A percentile compares a stretch with the other conserved stretches of the same genome.
Conservation (phyloP, 2,888 invertebrate genomes). For the Apamea sordens region DNA sequence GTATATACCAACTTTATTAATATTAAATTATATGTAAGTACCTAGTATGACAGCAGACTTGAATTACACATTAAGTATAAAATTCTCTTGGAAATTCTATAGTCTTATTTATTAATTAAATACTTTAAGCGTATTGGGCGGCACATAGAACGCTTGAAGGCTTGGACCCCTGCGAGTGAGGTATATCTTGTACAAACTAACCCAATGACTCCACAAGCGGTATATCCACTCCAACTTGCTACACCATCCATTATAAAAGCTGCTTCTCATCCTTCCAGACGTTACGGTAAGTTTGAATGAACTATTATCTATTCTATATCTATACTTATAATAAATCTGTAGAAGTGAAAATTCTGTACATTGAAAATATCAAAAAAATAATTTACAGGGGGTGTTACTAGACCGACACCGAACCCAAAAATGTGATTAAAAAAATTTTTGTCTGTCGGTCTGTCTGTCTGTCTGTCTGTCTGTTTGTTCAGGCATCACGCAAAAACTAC, state of each 20-base stretch:
- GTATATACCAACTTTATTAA: conserved; percentile 13
- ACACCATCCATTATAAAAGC: conserved; percentile 7
- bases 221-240: conserved; percentile 18
- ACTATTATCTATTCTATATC: too few relatives aligned
- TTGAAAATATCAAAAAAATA: too few relatives aligned
- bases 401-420: too few relatives aligned
- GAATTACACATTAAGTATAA: neutral
- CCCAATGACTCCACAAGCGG: conserved; percentile 4
- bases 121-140: conserved; percentile 55
- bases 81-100: neutral
- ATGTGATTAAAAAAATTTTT: too few relatives aligned
- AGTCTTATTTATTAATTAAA: neutral
- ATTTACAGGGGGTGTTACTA: too few relatives aligned
- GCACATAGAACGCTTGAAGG: conserved; percentile 24
- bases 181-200: conserved; percentile 10
- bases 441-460: too few relatives aligned
- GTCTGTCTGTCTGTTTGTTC: too few relatives aligned
- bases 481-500: too few relatives aligned
- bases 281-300: conserved; percentile 36
- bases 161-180: conserved; percentile 7
- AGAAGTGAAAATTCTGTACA: too few relatives aligned
- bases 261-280: conserved; percentile 4
- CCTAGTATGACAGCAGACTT: neutral
- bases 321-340: too few relatives aligned
- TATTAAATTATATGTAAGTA: neutral